phyloP scores from a whole-genome alignment of 2,113 vertebrate genomes.

The Neofelis nebulosa region DNA sequence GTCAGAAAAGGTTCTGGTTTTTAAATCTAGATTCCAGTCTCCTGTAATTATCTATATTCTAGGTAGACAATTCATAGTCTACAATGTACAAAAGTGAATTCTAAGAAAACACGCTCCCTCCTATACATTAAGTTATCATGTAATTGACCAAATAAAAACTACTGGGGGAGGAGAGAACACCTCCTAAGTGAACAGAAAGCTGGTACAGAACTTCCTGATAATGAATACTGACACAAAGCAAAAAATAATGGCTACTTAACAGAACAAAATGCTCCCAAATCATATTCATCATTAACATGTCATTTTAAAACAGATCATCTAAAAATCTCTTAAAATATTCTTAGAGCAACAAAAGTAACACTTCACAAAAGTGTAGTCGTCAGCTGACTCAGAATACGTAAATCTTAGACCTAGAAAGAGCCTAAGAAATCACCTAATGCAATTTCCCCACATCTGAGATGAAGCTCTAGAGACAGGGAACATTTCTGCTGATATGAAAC shows the following conservation, averaged over 20 bases:
- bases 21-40: background rate
- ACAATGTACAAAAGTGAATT: background rate
- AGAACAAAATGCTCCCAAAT: conserved; percentile 6
- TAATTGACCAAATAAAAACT: conserved; percentile 6
- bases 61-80: background rate
- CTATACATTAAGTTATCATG: background rate
- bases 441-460: conserved; percentile 3
- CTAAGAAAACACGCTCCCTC: background rate
- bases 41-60: background rate
- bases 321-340: conserved; percentile 55
- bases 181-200: background rate
- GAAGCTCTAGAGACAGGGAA: background rate
- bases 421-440: background rate
- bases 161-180: background rate
- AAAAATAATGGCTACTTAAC: background rate
- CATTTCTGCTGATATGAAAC: background rate
- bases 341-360: background rate
- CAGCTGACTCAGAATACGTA: background rate
- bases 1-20: background rate
- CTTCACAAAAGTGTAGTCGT: background rate
- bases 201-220: background rate
- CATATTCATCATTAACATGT: background rate
- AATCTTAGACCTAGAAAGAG: background rate
- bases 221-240: background rate
- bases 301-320: conserved; percentile 12